These are phyloP conservation scores for Darevskia nairensis DNA, from an alignment of 2,797 vertebrate genomes.

Conservation along the genomic window DNA sequence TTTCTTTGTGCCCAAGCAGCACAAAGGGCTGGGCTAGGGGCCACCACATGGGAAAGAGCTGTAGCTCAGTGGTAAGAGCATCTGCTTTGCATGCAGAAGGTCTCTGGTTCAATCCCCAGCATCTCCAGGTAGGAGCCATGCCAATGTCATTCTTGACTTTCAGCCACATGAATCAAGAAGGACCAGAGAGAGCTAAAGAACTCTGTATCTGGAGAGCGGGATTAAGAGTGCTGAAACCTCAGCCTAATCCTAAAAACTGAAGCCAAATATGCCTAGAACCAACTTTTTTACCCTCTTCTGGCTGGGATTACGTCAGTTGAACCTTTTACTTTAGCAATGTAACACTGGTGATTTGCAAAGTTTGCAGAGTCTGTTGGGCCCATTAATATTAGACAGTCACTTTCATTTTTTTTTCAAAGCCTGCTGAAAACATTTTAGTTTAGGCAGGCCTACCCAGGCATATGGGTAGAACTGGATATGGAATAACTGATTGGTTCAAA, in stretches of 20 bases:
- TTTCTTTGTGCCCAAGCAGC: conserved; percentile 16
- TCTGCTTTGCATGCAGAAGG: no score
- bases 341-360: neutral
- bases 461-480: no score
- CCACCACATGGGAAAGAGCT: neutral
- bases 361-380: neutral
- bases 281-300: neutral
- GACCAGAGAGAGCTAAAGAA: neutral
- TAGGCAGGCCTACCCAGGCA: no score
- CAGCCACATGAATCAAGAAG: neutral
- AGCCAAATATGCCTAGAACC: no score
- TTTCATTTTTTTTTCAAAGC: no score
- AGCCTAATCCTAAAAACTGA: neutral
- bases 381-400: no score
- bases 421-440: no score
- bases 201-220: neutral
- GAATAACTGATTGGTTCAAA: no score
- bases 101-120: no score
- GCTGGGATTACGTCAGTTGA: no score
- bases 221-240: neutral
- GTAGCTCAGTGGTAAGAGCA: no score
- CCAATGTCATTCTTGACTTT: neutral
- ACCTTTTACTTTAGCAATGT: neutral
- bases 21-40: neutral
- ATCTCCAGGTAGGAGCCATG: no score